phyloP scores from a whole-genome alignment of 2,113 vertebrate genomes.

The Pao palembangensis region DNA sequence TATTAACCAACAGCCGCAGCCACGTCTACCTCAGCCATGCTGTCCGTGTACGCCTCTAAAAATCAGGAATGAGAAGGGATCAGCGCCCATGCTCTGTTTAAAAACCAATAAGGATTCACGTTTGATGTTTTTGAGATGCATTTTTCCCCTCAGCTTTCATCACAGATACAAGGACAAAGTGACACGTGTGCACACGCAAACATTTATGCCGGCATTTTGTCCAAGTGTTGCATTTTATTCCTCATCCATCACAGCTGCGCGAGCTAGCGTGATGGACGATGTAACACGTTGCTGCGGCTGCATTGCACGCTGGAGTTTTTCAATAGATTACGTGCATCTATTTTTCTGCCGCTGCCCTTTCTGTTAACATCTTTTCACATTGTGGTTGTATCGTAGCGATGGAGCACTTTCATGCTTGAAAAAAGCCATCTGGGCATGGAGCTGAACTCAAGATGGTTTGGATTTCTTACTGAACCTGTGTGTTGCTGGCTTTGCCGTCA shows the following conservation, averaged over 20 bases:
- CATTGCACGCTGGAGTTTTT: background rate
- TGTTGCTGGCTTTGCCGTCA: constrained; percentile 8
- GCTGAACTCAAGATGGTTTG: background rate
- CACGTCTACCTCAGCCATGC: constrained; percentile 49
- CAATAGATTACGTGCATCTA: no score
- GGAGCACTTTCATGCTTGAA: background rate
- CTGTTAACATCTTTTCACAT: no score
- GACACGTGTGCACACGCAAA: constrained; percentile 19
- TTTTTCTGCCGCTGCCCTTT: no score
- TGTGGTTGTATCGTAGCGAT: no score
- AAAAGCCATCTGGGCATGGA: background rate
- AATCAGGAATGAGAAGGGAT: constrained; percentile 37
- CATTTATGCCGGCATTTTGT: constrained; percentile 29
- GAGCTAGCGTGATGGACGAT: constrained; percentile 25
- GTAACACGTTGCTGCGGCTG: background rate
- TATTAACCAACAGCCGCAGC: constrained; percentile 66
- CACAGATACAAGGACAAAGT: constrained; percentile 16
- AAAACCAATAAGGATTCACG: constrained; percentile 36
- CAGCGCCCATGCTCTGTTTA: constrained; percentile 24
- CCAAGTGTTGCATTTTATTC: constrained; percentile 24
- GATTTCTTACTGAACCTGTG: background rate
- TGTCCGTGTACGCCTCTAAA: constrained; percentile 24
- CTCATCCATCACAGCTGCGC: constrained; percentile 24
- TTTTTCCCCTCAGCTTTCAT: constrained; percentile 16
- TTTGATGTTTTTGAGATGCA: constrained; percentile 57